These are phyloP conservation scores for Dasyprocta punctata DNA, from an alignment of 2,113 vertebrate genomes.

Conservation along the genomic window DNA sequence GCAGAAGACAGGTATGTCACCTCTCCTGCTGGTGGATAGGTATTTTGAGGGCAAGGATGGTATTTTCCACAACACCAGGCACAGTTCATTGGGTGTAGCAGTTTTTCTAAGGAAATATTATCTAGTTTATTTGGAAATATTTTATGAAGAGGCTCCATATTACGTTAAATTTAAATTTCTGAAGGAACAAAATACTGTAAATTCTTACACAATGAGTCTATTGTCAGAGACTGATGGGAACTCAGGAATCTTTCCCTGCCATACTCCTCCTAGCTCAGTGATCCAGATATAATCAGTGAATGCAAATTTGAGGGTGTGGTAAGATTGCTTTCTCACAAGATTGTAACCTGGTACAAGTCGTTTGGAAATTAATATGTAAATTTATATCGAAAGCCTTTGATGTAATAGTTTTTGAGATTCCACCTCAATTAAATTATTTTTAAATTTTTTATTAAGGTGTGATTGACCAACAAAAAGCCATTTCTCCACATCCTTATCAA, in stretches of 20 bases:
- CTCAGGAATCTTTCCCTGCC: background rate
- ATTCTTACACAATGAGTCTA: background rate
- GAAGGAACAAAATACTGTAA: background rate
- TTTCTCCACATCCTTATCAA: background rate
- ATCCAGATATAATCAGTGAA: background rate
- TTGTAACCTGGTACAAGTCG: background rate
- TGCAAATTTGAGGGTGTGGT: background rate
- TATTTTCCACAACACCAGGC: background rate
- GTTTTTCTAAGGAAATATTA: background rate
- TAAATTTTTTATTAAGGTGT: background rate
- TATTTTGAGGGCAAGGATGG: background rate
- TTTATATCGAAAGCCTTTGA: background rate
- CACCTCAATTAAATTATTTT: background rate
- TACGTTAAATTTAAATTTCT: slow-evolving; percentile 6
- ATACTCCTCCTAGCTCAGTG: background rate
- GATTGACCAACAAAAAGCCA: background rate
- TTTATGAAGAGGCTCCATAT: background rate
- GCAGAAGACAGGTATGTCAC: background rate
- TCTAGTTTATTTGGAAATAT: background rate
- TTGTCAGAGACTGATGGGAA: background rate
- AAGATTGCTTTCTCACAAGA: background rate
- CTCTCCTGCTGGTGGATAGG: background rate
- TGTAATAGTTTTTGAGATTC: background rate
- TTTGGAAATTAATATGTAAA: background rate
- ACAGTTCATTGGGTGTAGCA: background rate